phyloP scores from a whole-genome alignment of 2,888 invertebrate genomes.

The Tachina fera region DNA sequence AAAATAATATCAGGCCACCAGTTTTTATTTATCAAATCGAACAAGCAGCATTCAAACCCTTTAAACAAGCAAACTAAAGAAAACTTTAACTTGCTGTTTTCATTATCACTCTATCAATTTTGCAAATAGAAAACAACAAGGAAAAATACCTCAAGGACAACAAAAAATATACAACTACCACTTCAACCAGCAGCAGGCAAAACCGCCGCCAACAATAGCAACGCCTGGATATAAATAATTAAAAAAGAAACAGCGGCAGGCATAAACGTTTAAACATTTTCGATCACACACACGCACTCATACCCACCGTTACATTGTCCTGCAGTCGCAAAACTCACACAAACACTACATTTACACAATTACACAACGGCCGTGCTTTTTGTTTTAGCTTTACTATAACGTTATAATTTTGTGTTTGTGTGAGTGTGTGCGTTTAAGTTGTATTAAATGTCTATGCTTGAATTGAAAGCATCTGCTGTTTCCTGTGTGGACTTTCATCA shows the following conservation, averaged over 20 bases:
- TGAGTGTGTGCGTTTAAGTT: conserved; percentile 11
- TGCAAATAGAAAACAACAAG: conserved; percentile 24
- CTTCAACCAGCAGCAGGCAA: neutral
- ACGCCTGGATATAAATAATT: neutral
- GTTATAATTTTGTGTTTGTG: conserved; percentile 3
- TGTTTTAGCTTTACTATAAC: conserved; percentile 24
- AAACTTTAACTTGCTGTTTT: conserved; percentile 12
- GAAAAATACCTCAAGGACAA: conserved; percentile 36
- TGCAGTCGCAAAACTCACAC: conserved; percentile 9
- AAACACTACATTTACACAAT: neutral
- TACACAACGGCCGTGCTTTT: conserved; percentile 21
- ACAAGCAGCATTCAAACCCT: conserved; percentile 2
- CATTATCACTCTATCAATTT: conserved; percentile 54
- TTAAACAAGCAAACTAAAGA: no score
- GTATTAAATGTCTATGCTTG: conserved; percentile 78
- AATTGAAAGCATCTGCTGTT: conserved; percentile 77
- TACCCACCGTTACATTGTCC: conserved; percentile 19
- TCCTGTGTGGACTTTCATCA: conserved; percentile 79
- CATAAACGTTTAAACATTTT: conserved; percentile 38
- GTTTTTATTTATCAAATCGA: conserved; percentile 40
- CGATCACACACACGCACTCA: neutral
- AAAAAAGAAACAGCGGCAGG: conserved; percentile 20
- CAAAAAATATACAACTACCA: conserved; percentile 18
- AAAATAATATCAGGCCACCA: conserved; percentile 8
- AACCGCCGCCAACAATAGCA: conserved; percentile 10